These are phyloP conservation scores for Euwallacea fornicatus DNA, from an alignment of 1,140 invertebrate species.

Conservation along the genomic window DNA sequence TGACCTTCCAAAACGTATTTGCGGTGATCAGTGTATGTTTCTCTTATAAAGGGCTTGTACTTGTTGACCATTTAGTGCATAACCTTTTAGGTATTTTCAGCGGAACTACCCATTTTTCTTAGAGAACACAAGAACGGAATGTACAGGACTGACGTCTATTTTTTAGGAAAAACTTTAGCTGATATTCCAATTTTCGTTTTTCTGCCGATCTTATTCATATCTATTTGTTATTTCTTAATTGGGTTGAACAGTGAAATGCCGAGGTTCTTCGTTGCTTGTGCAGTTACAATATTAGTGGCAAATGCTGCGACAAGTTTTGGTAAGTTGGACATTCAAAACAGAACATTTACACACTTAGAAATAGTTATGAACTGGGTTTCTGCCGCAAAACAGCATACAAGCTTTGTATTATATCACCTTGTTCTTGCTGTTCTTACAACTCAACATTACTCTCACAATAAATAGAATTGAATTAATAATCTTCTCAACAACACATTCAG, in stretches of 20 bases:
- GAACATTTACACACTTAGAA: no score
- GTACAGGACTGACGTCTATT: conserved; percentile 92
- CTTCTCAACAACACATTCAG: no score
- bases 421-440: no score
- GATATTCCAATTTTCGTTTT: conserved; percentile 82
- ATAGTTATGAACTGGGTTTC: no score
- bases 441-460: no score
- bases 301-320: conserved; percentile 92
- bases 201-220: conserved; percentile 81
- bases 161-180: conserved; percentile 86
- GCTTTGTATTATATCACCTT: no score
- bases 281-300: conserved; percentile 78
- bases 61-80: no score
- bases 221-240: conserved; percentile 86
- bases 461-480: no score
- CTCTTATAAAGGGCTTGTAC: background rate
- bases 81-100: conserved; percentile 80
- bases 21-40: conserved; percentile 82
- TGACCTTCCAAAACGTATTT: conserved; percentile 92
- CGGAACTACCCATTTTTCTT: conserved; percentile 89
- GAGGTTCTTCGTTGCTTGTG: conserved; percentile 75
- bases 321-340: conserved; percentile 60
- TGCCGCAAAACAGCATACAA: no score
- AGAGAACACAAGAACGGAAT: conserved; percentile 89
- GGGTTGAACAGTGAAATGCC: conserved; percentile 72